These are phyloP conservation scores for Eupithecia dodoneata DNA, from an alignment of 2,888 invertebrate genomes.

Conservation along the genomic window DNA sequence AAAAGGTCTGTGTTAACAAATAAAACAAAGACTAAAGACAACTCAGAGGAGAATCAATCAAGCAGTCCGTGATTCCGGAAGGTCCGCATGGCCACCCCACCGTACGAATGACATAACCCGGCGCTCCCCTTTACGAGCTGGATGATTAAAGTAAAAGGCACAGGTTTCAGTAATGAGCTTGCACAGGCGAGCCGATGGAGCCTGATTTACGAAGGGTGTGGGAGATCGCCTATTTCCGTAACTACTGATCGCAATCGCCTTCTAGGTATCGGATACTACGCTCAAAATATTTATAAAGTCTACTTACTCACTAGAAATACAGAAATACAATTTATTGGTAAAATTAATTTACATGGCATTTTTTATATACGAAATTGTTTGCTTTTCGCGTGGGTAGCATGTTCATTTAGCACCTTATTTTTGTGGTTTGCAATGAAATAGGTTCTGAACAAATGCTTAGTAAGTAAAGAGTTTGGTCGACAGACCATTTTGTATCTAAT, in stretches of 20 bases:
- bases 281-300: too few species aligned
- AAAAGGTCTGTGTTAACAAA: neutral
- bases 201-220: constrained; percentile 28
- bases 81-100: constrained; percentile 22
- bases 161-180: constrained; percentile 41
- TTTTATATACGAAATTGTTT: neutral
- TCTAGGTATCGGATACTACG: neutral
- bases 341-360: too few species aligned
- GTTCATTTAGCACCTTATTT: neutral
- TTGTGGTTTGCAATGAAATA: neutral
- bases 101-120: constrained; percentile 43
- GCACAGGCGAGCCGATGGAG: constrained; percentile 30
- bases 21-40: neutral
- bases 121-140: constrained; percentile 51
- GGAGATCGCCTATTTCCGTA: constrained; percentile 13
- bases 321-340: too few species aligned
- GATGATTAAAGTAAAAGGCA: constrained; percentile 52
- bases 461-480: neutral
- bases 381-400: neutral
- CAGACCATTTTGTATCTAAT: neutral
- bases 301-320: too few species aligned
- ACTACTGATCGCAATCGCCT: constrained; percentile 10
- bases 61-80: constrained; percentile 1
- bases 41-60: neutral
- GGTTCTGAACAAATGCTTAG: neutral